phyloP scores from a whole-genome alignment of 2,888 invertebrate genomes.

The Glaucopsyche alexis region DNA sequence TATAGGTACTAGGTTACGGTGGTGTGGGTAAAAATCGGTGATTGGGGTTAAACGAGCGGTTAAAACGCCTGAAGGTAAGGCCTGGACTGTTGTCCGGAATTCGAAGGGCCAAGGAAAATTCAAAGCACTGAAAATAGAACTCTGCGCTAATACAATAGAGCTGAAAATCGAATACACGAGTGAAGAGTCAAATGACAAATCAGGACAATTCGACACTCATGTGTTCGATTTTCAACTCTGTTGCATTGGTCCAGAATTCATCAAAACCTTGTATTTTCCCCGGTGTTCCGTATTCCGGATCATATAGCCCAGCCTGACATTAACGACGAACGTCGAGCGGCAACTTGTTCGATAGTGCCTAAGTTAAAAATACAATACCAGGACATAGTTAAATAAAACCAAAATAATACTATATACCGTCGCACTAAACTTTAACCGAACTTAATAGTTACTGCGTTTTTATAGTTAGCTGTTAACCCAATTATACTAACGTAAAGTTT shows the following conservation, averaged over 20 bases:
- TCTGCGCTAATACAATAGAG: no score
- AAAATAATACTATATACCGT: background rate
- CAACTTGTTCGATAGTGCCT: no score
- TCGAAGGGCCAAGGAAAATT: no score
- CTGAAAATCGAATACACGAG: no score
- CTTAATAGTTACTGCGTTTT: conserved; percentile 30
- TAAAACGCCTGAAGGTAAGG: no score
- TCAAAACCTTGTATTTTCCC: background rate
- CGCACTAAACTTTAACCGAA: conserved; percentile 15
- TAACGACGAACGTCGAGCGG: no score
- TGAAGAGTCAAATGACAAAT: no score
- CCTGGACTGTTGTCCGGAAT: background rate
- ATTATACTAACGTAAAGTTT: conserved; percentile 14
- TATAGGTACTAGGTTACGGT: background rate
- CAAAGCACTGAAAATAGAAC: no score
- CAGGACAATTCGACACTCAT: no score
- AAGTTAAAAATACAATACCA: conserved; percentile 14
- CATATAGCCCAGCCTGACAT: no score
- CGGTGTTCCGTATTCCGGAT: no score
- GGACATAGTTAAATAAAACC: conserved; percentile 4
- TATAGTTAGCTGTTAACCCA: conserved; percentile 30
- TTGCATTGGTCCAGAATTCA: no score
- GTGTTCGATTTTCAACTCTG: background rate
- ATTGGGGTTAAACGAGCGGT: background rate
- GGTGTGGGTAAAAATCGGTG: background rate